Conservation (phyloP, 1,140 invertebrate genomes). For the Atta cephalotes region DNA sequence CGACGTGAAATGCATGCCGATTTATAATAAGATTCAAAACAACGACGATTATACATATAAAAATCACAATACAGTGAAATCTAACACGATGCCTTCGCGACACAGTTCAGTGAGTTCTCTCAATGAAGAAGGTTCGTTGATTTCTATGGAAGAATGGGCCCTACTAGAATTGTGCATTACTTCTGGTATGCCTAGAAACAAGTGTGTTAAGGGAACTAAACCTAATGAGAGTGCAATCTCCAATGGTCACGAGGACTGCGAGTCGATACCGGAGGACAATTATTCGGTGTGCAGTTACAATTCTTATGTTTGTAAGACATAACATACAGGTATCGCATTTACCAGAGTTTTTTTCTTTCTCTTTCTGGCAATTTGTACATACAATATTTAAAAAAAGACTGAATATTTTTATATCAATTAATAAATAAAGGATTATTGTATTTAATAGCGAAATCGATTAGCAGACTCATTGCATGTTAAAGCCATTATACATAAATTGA, state of each 20-base stretch:
- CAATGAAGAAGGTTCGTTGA: conserved; percentile 53
- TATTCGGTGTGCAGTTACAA: conserved; percentile 71
- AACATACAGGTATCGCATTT: background rate
- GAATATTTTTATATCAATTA: conserved; percentile 58
- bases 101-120: conserved; percentile 60
- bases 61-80: conserved; percentile 26
- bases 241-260: conserved; percentile 47
- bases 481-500: too few species aligned
- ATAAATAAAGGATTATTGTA: conserved; percentile 14
- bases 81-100: conserved; percentile 30
- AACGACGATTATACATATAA: conserved; percentile 52
- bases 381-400: conserved; percentile 47
- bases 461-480: too few species aligned
- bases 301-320: conserved; percentile 68
- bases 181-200: conserved; percentile 64
- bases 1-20: conserved; percentile 47
- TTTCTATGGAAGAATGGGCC: conserved; percentile 64
- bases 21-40: conserved; percentile 31
- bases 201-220: conserved; percentile 62
- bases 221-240: conserved; percentile 21
- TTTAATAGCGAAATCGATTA: too few species aligned
- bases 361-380: conserved; percentile 19
- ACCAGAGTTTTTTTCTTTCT: background rate
- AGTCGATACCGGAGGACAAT: conserved; percentile 64
- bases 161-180: conserved; percentile 64